Base-by-base conservation (phyloP, 1,140 invertebrate species). In the Zaprionus nigranus region DNA sequence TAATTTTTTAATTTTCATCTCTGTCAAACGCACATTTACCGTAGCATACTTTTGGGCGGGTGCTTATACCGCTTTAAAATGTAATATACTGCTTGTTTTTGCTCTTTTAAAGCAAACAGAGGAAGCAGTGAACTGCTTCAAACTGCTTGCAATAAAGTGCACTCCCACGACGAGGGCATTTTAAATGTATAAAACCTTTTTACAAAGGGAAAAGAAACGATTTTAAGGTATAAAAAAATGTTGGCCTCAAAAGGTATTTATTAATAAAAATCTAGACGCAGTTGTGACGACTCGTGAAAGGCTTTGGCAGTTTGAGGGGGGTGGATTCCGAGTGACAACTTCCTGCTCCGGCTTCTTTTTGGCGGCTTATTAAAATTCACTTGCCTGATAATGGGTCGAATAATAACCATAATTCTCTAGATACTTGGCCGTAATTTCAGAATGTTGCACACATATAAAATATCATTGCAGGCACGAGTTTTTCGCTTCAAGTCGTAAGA, bases 361-460 rank as follows among this genome's bases (percentile, higher is more conserved):
- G 38, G 13, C 13, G 13, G 58, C 78, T 79, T 79, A 90, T 88
- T 90, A 88, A 90, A 90, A 90, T 77, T 90, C 81, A 82, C 79
- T 85, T 84, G 73, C 71, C 28, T 81, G 71, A 78, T 70, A 78
- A 78, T 78, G 59, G 61, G 51, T 59, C 66, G 24, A 62, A 74
- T 65, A 84, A 88, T 88, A 90, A 85, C 58, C 74, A 64, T 90
- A 88, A 88, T 64, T 90, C 69, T 66, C 63, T 71, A 90, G 85
- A 90, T 90, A 90, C 86, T 66, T 58, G 63, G 24, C 64, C 56
- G 64, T 90, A 90, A 90, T 90, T 90, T 90, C 85, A 90, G 70
- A 90, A 90, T 90, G 85, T 90, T 90, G 86, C 85, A 90, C 81
- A 67, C 46, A 74, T 64, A 81, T 81, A 88, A 84, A 84, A 79